These are phyloP conservation scores for Caenorhabditis angaria DNA, from an alignment of 2,888 invertebrate genomes.

Conservation along the genomic window DNA sequence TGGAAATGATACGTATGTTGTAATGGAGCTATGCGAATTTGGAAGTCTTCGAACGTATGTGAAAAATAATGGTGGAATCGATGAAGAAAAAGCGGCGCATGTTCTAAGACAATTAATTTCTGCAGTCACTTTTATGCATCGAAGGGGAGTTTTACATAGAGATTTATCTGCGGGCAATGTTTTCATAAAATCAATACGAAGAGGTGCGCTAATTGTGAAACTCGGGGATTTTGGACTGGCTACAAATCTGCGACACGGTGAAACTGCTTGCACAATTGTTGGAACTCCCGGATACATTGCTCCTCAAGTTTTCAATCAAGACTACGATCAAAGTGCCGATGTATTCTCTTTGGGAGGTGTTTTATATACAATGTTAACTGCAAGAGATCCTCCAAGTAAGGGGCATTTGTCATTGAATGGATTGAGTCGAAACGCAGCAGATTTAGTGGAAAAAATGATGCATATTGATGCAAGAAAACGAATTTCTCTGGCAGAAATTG, in stretches of 20 bases:
- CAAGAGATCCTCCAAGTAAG: conserved; percentile 33
- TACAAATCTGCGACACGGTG: conserved; percentile 24
- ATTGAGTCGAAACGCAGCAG: conserved; percentile 23
- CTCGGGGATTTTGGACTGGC: conserved; percentile 58
- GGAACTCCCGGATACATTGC: conserved; percentile 63
- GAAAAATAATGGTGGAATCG: conserved; percentile 32
- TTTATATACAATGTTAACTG: conserved; percentile 48
- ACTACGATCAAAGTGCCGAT: conserved; percentile 43
- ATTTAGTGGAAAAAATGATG: conserved; percentile 40
- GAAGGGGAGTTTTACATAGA: conserved; percentile 45
- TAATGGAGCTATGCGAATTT: conserved; percentile 54
- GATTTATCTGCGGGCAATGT: conserved; percentile 59
- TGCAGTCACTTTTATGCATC: conserved; percentile 49
- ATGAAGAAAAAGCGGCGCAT: conserved; percentile 42
- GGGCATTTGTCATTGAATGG: conserved; percentile 7
- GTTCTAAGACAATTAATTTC: conserved; percentile 50
- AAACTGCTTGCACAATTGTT: conserved; percentile 45
- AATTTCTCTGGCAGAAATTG: conserved; percentile 20
- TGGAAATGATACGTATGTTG: conserved; percentile 41
- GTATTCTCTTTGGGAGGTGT: conserved; percentile 48
- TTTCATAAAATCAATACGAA: conserved; percentile 40
- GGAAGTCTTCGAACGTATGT: conserved; percentile 47
- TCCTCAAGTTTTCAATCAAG: conserved; percentile 38
- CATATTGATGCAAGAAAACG: conserved; percentile 15
- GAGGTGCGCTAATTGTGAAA: conserved; percentile 34